Percentiles rank a stretch among this genome's conserved stretches.
Evolutionary conservation across 2,888 invertebrate genomes (phyloP).

Genomic region (Hirtodrosophila trivittata): DNA sequence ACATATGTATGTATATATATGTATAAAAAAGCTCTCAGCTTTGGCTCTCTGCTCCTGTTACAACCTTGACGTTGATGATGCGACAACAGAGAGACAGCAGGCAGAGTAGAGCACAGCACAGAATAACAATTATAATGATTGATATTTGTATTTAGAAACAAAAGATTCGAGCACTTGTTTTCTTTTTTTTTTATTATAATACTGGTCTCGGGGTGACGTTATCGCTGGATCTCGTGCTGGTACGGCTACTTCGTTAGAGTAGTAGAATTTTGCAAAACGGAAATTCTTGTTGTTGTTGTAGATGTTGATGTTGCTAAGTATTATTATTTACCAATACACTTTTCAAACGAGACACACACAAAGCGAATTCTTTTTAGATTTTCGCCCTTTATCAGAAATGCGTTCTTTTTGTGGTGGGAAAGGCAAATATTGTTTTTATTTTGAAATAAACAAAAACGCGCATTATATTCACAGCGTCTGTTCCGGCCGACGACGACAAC

Average conservation of each 20-base stretch:
- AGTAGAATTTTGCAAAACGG: conserved; percentile 19
- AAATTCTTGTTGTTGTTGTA: conserved; percentile 27
- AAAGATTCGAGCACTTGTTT: conserved; percentile 74
- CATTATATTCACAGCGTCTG: conserved; percentile 58
- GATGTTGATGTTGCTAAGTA: conserved; percentile 31
- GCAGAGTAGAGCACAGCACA: conserved; percentile 17
- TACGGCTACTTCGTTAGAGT: conserved; percentile 13
- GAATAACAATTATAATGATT: conserved; percentile 66
- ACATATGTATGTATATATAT: conserved; percentile 1
- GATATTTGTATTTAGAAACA: conserved; percentile 55
- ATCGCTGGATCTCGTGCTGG: conserved; percentile 44
- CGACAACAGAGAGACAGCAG: conserved; percentile 6
- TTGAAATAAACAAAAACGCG: conserved; percentile 73
- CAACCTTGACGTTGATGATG: conserved; percentile 53
- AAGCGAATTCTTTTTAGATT: conserved; percentile 24
- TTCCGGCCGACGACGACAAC: conserved; percentile 34
- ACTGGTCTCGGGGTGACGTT: conserved; percentile 63
- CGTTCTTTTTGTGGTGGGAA: conserved; percentile 81
- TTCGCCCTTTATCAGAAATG: conserved; percentile 61
- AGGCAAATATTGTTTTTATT: conserved; percentile 79
- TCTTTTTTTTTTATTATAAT: conserved; percentile 42
- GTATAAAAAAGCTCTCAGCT: conserved; percentile 36
- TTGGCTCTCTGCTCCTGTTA: conserved; percentile 49
- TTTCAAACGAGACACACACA: conserved; percentile 17
- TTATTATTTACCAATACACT: conserved; percentile 28